Evolutionary conservation across 64 coral and sea anemone genomes (phyloP).

Genomic region (Montipora efflorescens): DNA sequence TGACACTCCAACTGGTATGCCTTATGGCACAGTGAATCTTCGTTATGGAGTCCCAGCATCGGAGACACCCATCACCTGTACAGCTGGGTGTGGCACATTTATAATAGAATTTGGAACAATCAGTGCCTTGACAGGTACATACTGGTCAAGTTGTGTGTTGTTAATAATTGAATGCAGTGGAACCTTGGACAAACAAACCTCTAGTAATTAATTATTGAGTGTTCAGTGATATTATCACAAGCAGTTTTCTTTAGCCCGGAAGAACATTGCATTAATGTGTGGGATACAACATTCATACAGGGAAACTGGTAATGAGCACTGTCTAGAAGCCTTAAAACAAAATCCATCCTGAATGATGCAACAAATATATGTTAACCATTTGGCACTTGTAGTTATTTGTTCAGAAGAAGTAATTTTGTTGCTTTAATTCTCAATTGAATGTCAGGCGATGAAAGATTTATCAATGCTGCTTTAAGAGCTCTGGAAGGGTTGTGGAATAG

Average conservation of each 20-base stretch:
- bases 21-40: conserved; percentile 98
- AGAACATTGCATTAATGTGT: neutral
- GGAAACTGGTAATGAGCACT: too few species aligned
- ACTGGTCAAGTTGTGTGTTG: too few species aligned
- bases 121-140: conserved; percentile 83
- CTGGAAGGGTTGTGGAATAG: conserved; percentile 96
- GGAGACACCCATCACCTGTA: conserved; percentile 96
- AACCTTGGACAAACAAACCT: too few species aligned
- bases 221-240: too few species aligned
- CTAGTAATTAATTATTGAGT: too few species aligned
- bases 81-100: conserved; percentile 95
- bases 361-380: too few species aligned
- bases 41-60: conserved; percentile 90
- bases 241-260: too few species aligned
- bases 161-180: too few species aligned
- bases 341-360: too few species aligned
- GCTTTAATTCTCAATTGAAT: neutral
- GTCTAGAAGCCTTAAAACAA: too few species aligned
- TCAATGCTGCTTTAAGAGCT: conserved; percentile 77
- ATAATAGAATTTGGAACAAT: conserved; percentile 98
- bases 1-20: conserved; percentile 94
- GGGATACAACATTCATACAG: neutral
- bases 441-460: conserved; percentile 91
- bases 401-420: neutral
- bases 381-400: too few species aligned